Evolutionary conservation across 2,888 invertebrate species (phyloP), one percentile per base, ranked within the genome.

Genomic region (Blastobasis lacticolella): DNA sequence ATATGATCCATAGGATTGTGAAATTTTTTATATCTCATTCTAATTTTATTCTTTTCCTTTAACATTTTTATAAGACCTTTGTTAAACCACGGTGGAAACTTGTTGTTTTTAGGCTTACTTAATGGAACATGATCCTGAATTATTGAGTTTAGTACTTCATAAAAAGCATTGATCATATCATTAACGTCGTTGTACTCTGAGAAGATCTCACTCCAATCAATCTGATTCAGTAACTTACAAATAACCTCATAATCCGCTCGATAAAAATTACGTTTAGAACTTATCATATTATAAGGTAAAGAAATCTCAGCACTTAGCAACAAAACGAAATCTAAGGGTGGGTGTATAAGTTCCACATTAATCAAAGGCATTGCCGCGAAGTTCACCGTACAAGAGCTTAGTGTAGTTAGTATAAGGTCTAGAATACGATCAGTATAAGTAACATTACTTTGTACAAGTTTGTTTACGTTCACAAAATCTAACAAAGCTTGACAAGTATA

Each of bases 11-110:
- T n/a, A 6, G 55, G 55, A 38, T 55, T 55, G 10, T 47, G 50
- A 46, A 50, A 55, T 40, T 10, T 50, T 9, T 55, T 55, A 46
- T 49, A 49, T 1, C 50, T 49, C 7, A 23, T n/a, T 40, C 54
- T 48, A 8, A 52, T 9, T 44, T 52, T 56, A 36, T 52, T 36
- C 36, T 56, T 56, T 51, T 55, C 49, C 10, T 46, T 49, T n/a
- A 49, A 45, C 5, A 44, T 5, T 49, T 44, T 49, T 48, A 46
- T 53, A 9, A 53, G 41, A 38, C 6, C 37, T 43, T n/a, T 49
- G 23, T 41, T 23, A 42, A 50, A 50, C 54, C 54, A 54, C 1
- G 49, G 48, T n/a, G 51, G 54, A 37, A 40, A 54, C 5, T 44
- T 9, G 9, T n/a, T 42, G 3, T 49, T 49, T 10, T 36, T 49